Evolutionary conservation across 2,888 invertebrate species (phyloP).

Genomic region (Hoplodrina ambigua): DNA sequence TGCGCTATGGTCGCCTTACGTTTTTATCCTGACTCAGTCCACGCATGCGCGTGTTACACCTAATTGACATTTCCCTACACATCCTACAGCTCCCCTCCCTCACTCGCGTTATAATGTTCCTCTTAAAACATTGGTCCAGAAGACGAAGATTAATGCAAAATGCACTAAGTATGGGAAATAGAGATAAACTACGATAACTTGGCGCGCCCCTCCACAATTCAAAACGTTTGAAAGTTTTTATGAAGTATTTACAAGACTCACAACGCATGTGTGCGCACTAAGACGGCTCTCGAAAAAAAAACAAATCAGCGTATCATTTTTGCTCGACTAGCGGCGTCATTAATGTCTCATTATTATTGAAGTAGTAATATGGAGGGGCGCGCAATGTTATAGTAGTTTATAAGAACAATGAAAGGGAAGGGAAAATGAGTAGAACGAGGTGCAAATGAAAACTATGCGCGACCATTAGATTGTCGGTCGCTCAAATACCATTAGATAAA

Average conservation of each 20-base stretch:
- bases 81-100: not conserved
- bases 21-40: constrained; percentile 9
- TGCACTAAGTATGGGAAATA: not conserved
- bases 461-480: not conserved
- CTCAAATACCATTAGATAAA: not conserved
- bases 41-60: not conserved
- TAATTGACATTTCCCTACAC: constrained; percentile 42
- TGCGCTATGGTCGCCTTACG: constrained; percentile 1
- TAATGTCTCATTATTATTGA: no score
- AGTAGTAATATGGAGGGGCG: no score
- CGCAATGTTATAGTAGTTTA: no score
- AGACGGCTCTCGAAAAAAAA: no score
- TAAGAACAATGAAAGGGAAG: not conserved
- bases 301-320: no score
- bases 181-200: no score
- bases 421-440: no score
- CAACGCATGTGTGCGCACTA: no score
- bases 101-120: not conserved
- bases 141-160: not conserved
- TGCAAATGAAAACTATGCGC: not conserved
- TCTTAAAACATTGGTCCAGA: not conserved
- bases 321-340: no score
- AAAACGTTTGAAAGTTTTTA: no score
- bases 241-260: no score
- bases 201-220: no score